These are phyloP conservation scores for Cygnus olor DNA, from an alignment of 2,797 vertebrate genomes.

Conservation along the genomic window DNA sequence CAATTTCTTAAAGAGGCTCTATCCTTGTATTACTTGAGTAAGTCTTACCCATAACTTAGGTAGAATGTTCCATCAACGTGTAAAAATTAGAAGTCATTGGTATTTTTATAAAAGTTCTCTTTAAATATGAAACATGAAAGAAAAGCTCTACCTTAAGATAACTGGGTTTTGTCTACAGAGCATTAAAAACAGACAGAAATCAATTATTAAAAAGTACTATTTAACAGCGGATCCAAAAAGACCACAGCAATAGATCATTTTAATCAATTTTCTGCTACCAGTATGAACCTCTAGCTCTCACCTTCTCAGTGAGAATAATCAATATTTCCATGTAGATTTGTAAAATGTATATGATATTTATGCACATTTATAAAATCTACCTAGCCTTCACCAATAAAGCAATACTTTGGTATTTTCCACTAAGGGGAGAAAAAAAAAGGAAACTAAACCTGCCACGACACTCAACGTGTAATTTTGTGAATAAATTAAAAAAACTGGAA, in stretches of 20 bases:
- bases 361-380: background rate
- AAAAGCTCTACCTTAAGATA: background rate
- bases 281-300: background rate
- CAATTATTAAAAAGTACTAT: background rate
- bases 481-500: background rate
- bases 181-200: background rate
- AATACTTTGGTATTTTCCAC: background rate
- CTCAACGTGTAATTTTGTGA: background rate
- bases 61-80: background rate
- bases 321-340: background rate
- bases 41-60: background rate
- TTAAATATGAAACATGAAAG: background rate
- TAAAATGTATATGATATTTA: background rate
- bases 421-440: background rate
- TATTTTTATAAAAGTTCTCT: background rate
- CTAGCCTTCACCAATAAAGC: background rate
- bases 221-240: background rate
- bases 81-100: background rate
- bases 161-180: background rate
- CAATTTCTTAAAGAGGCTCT: background rate
- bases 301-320: background rate
- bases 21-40: background rate
- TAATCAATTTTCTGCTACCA: background rate
- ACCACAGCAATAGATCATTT: background rate
- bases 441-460: background rate